Base-by-base conservation (phyloP, 2,113 vertebrate species). In the Percina caprodes region DNA sequence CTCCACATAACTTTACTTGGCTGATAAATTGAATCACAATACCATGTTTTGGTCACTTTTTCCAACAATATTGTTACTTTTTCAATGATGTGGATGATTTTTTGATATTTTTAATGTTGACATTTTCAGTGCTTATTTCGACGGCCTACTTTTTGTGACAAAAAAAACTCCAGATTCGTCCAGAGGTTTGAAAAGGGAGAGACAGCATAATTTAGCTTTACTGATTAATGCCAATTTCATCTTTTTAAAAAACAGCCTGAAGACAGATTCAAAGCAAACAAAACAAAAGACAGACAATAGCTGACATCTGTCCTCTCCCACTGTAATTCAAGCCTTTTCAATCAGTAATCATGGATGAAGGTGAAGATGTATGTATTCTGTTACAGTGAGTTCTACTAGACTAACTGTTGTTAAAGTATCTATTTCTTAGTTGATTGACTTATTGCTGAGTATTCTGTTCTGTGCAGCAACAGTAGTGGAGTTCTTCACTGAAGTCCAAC, bases 181-280 rank as follows among this genome's bases (percentile, higher is more conserved):
- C 55, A 33, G 33, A 70, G 23, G 12, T 33, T 69, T 23, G 4
- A 58, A 48, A 23, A 16, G 11, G 2, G 19, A 75, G 55, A 19
- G 35, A 3, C 19, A 9, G 46, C 60, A 79, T 71, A 48, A 48
- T 61, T 61, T 62, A 63, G 35, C 42, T 10, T 13, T 51, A 18
- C 46, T 21, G 69, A 77, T 26, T 58, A 39, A 7, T 51, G 54
- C 73, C 83, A 80, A 26, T 62, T 60, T 49, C 35, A 26, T 54
- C 39, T 55, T 18, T 51, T 42, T 12, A 15, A 26, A 26, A 58
- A 70, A 26, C 23, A 54, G 49, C 63, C 30, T 42, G 39, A 18
- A 21, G 51, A 23, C 35, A 67, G 33, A 69, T 4, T n/a, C 45
- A 52, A 46, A 78, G 59, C 46, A 60, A 60, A 74, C 2, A n/a